A percentile compares a stretch with the other conserved stretches of the same genome.
Evolutionary conservation across 2,888 invertebrate species (phyloP).

Genomic region (Andrena dorsata): DNA sequence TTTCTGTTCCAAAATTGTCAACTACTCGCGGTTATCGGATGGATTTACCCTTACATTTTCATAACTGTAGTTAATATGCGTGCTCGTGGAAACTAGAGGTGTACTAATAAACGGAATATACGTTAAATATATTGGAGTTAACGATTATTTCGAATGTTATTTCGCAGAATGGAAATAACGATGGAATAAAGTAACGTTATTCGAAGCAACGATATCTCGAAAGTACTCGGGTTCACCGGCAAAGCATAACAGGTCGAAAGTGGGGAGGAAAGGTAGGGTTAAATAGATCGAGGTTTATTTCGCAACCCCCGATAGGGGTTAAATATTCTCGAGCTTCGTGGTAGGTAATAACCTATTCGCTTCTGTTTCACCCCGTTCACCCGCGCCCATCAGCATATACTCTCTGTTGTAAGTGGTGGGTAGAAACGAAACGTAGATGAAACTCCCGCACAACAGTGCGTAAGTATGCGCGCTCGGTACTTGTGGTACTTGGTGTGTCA

Average conservation of each 20-base stretch:
- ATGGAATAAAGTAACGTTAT: not conserved
- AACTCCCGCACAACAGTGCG: not conserved
- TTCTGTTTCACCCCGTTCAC: not conserved
- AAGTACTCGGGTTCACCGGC: not conserved
- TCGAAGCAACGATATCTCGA: not conserved
- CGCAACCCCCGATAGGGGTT: not conserved
- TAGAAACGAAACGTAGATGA: constrained; percentile 1
- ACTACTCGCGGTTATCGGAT: too few species aligned
- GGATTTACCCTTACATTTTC: too few species aligned
- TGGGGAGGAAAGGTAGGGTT: not conserved
- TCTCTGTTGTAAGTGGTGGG: not conserved
- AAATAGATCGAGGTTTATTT: constrained; percentile 15
- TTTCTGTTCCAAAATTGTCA: too few species aligned
- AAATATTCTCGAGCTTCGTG: not conserved
- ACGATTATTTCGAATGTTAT: not conserved
- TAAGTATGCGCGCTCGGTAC: constrained; percentile 13
- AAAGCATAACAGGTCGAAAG: constrained; percentile 2
- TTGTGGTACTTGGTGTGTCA: not conserved
- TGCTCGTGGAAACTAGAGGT: not conserved
- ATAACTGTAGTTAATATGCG: too few species aligned
- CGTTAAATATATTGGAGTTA: too few species aligned
- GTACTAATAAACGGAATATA: too few species aligned
- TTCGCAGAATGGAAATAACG: not conserved
- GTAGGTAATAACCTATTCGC: not conserved
- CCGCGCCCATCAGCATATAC: not conserved